phyloP scores from a whole-genome alignment of 2,797 vertebrate species.

The Melanotaenia pygmaea region DNA sequence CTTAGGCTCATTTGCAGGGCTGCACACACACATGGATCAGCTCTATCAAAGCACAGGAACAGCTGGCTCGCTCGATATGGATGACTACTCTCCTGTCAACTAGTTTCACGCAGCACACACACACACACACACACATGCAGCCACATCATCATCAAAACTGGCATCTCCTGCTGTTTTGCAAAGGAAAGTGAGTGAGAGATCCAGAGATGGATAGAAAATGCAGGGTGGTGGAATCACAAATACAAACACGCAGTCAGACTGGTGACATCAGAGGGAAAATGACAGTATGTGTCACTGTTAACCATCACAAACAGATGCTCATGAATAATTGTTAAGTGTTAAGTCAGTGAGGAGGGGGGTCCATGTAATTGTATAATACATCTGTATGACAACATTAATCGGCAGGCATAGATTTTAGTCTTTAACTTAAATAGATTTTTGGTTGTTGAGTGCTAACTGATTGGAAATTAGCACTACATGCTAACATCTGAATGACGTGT shows the following conservation, averaged over 20 bases:
- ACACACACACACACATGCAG: constrained; percentile 10
- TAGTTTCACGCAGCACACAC: constrained; percentile 56
- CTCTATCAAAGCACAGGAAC: constrained; percentile 77
- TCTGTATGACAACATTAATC: constrained; percentile 3
- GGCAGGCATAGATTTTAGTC: not conserved
- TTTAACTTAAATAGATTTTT: constrained; percentile 6
- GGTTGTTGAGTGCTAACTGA: not conserved
- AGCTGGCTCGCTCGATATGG: constrained; percentile 82
- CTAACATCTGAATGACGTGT: not conserved
- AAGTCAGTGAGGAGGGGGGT: not conserved
- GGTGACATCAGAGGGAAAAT: constrained; percentile 19
- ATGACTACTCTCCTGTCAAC: constrained; percentile 80
- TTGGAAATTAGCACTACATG: not conserved
- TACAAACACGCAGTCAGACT: constrained; percentile 21
- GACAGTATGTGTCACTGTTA: constrained; percentile 29
- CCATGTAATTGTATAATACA: constrained; percentile 1
- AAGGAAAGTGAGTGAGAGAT: constrained; percentile 31
- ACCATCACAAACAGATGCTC: constrained; percentile 36
- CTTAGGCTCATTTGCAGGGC: constrained; percentile 75
- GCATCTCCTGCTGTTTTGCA: constrained; percentile 53
- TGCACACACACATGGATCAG: constrained; percentile 34
- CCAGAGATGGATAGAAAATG: constrained; percentile 15
- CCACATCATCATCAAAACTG: constrained; percentile 42
- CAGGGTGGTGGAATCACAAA: not conserved
- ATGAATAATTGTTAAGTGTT: constrained; percentile 33